phyloP scores from a whole-genome alignment of 2,888 invertebrate genomes.

The Chorisops tibialis region DNA sequence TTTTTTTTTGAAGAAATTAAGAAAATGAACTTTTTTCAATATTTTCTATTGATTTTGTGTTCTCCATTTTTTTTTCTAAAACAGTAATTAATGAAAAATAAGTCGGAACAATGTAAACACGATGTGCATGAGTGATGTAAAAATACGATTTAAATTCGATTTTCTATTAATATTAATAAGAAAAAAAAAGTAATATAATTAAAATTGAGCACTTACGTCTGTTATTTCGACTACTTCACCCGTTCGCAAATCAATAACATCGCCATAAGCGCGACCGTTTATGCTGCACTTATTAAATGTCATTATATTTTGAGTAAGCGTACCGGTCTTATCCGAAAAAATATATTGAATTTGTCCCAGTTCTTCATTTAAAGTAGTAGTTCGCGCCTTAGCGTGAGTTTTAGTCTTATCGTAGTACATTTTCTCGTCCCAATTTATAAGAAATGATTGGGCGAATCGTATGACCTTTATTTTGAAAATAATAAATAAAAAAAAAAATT shows the following conservation, averaged over 20 bases:
- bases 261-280: conserved; percentile 87
- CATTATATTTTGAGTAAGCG: conserved; percentile 99
- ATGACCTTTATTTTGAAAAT: conserved; percentile 69
- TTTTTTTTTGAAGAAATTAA: too few relatives aligned
- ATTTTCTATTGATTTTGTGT: too few relatives aligned
- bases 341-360: conserved; percentile 98
- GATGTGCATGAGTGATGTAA: background rate
- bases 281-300: conserved; percentile 99
- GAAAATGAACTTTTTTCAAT: too few relatives aligned
- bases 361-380: conserved; percentile 98
- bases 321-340: conserved; percentile 99
- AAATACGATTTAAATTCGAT: background rate
- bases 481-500: background rate
- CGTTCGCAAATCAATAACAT: conserved; percentile 79
- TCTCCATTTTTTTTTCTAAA: background rate
- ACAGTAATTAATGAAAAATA: background rate
- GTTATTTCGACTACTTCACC: conserved; percentile 84
- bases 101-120: background rate
- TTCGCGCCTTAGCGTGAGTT: conserved; percentile 91
- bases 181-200: background rate
- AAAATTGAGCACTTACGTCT: conserved; percentile 61
- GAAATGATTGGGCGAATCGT: conserved; percentile 95
- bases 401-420: conserved; percentile 92
- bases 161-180: background rate
- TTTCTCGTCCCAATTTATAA: conserved; percentile 98